A percentile compares a stretch with the other conserved stretches of the same genome.
These are phyloP conservation scores for Thecophora atra DNA, from an alignment of 2,888 invertebrate genomes.

Conservation along the genomic window DNA sequence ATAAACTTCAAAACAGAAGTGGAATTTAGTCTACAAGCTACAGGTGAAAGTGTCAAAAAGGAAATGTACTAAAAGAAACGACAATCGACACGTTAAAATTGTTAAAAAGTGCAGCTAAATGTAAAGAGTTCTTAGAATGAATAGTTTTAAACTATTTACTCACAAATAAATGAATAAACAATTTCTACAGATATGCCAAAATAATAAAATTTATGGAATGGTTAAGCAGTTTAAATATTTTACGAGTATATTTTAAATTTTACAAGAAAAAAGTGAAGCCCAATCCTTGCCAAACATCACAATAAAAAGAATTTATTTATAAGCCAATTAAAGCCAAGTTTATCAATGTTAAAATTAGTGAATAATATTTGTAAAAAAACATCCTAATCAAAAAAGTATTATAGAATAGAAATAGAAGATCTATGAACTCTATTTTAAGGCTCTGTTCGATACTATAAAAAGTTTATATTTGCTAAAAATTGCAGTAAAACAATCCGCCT, in stretches of 20 bases:
- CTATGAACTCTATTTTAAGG: no score
- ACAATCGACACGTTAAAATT: slow-evolving; percentile 55
- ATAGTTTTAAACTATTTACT: no score
- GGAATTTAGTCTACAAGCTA: no score
- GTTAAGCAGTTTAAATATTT: neutral
- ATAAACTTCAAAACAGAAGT: no score
- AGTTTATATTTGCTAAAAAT: no score
- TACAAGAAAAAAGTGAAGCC: neutral
- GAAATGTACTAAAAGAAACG: slow-evolving; percentile 50
- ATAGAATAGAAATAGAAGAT: neutral
- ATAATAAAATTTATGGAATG: neutral
- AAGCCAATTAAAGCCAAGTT: slow-evolving; percentile 11
- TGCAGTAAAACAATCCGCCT: no score
- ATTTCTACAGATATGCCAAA: no score
- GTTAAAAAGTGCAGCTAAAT: slow-evolving; percentile 1
- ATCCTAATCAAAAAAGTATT: neutral
- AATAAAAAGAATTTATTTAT: slow-evolving; percentile 15
- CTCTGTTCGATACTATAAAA: no score
- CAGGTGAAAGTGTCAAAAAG: no score
- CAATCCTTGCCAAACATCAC: slow-evolving; percentile 26
- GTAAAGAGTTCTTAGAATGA: neutral
- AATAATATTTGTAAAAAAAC: neutral
- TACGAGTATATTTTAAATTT: slow-evolving; percentile 1
- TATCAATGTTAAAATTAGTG: slow-evolving; percentile 29
- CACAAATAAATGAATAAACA: no score